Conservation (phyloP, 2,113 vertebrate species). For the Muscicapa adusta region DNA sequence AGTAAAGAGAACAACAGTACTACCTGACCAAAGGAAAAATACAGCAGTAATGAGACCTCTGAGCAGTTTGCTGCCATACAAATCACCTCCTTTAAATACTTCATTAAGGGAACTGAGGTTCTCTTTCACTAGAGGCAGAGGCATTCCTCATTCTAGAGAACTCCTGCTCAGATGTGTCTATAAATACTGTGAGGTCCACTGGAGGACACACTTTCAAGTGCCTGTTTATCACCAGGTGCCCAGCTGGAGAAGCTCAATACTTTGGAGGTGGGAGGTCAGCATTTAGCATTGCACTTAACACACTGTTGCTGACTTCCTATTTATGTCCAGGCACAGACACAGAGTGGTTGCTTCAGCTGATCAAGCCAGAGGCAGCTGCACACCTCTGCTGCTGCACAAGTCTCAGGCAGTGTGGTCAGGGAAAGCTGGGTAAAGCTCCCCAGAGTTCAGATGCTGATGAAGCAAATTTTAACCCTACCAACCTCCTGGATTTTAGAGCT, state of each 20-base stretch:
- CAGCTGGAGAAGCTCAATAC: background rate
- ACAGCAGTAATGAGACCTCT: background rate
- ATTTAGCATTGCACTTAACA: background rate
- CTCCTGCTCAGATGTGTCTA: background rate
- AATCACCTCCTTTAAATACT: background rate
- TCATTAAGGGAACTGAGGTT: background rate
- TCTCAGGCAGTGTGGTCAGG: accelerated
- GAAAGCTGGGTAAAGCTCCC: background rate
- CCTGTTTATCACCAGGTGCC: background rate
- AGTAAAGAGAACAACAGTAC: background rate
- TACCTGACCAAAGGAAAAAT: background rate
- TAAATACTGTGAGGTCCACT: background rate
- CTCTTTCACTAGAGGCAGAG: background rate
- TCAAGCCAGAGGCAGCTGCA: background rate
- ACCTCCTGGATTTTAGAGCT: background rate
- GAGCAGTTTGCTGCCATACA: background rate
- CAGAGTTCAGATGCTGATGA: accelerated
- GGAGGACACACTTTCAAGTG: background rate
- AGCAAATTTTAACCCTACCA: background rate
- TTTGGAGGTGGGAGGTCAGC: background rate
- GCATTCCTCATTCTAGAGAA: background rate
- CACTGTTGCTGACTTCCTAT: background rate
- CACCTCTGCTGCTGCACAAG: background rate
- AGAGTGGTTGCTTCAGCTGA: background rate
- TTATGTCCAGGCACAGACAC: background rate